A percentile compares a stretch with the other conserved stretches of the same genome.
These are phyloP conservation scores for Parotocinclus haroldoi DNA, from an alignment of 2,797 vertebrate genomes.

Conservation along the genomic window DNA sequence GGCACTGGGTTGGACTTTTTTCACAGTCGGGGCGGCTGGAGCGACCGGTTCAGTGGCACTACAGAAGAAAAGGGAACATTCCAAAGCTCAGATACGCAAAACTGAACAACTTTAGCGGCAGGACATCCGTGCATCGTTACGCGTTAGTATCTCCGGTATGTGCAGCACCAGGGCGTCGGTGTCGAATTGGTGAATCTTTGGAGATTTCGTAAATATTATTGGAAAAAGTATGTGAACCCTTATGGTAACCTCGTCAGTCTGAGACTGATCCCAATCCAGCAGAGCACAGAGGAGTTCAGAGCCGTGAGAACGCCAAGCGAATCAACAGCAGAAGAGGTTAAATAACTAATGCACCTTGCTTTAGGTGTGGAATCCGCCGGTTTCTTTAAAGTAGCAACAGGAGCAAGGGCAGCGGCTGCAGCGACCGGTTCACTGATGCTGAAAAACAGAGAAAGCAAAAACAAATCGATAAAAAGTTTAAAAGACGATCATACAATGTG, in stretches of 20 bases:
- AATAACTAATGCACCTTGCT: conserved; percentile 12
- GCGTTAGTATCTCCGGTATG: too few relatives aligned
- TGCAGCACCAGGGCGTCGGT: too few relatives aligned
- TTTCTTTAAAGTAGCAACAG: conserved; percentile 14
- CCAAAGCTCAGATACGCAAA: not conserved
- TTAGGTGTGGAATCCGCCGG: not conserved
- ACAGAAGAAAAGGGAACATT: conserved; percentile 9
- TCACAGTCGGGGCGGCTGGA: conserved; percentile 8
- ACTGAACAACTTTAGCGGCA: too few relatives aligned
- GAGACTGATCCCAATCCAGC: too few relatives aligned
- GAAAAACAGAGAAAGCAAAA: not conserved
- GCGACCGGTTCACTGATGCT: not conserved
- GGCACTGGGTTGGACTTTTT: conserved; percentile 21
- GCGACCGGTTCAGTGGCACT: conserved; percentile 2
- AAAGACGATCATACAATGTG: not conserved
- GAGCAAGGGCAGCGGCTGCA: conserved; percentile 10
- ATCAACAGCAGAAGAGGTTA: too few relatives aligned
- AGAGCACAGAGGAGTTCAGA: too few relatives aligned
- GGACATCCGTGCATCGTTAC: too few relatives aligned
- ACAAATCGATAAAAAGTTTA: not conserved
- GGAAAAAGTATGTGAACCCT: too few relatives aligned
- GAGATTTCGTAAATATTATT: too few relatives aligned
- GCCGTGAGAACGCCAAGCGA: too few relatives aligned
- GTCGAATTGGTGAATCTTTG: too few relatives aligned
- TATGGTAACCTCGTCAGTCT: too few relatives aligned